Evolutionary conservation across 1,140 invertebrate species (phyloP), one percentile per base, ranked within the genome.

Genomic region (Antheraea pernyi): DNA sequence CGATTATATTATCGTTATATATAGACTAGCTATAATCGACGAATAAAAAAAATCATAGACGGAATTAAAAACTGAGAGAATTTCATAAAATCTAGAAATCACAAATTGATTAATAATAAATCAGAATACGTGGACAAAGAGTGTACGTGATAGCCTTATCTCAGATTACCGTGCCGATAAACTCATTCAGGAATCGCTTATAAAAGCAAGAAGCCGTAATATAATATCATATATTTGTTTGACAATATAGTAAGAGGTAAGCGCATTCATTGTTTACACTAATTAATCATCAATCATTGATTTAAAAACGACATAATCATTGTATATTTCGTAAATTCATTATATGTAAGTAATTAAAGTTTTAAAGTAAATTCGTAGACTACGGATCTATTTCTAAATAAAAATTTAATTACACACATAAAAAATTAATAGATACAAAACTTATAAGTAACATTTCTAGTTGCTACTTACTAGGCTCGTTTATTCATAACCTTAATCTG

Each of bases 81-180:
- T 53, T 53, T 53, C 46, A 53, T 53, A 53, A 53, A 53, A 7
- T 16, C 9, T 53, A 53, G 6, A 53, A 53, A 53, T 16, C 16
- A 16, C 60, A 61, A 61, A 61, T 16, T 60, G 22, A 60, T 22
- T 60, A 19, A 60, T 60, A 42, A 39, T 22, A 53, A 65, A 65
- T 48, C 48, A 74, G 69, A 63, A 63, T 70, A 86, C 84, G 80
- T 84, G 81, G 84, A 78, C 80, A 79, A 82, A 84, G 80, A 69
- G 65, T 76, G 13, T 46, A 62, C 59, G 60, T 74, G 81, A 81
- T 84, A 78, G 74, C 22, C 46, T 10, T 73, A 78, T 74, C 68
- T 61, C 6, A 61, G 19, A 61, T 22, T 61, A 61, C 13, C 60
- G 30, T 61, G 30, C 39, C 36, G 73, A 70, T 70, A 68, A 68